phyloP scores from a whole-genome alignment of 2,888 invertebrate species.

The Spodoptera exigua region DNA sequence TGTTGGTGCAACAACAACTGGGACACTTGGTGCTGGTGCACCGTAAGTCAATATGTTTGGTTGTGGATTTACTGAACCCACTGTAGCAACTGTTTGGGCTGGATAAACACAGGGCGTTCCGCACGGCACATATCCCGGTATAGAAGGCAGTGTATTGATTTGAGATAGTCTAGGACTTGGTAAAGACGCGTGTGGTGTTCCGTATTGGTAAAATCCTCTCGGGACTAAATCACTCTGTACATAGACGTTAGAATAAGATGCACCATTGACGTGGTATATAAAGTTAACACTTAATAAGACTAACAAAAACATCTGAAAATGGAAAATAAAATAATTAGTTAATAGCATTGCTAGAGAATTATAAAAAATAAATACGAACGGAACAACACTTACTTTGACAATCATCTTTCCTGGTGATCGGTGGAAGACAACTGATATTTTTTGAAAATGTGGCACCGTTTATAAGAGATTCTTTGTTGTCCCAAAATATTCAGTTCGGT shows the following conservation, averaged over 20 bases:
- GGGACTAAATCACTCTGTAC: conserved; percentile 72
- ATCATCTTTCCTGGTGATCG: conserved; percentile 84
- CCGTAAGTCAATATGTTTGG: conserved; percentile 72
- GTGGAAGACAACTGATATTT: conserved; percentile 82
- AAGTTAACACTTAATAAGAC: conserved; percentile 60
- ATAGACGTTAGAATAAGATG: conserved; percentile 78
- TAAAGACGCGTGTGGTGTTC: conserved; percentile 66
- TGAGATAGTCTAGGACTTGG: conserved; percentile 67
- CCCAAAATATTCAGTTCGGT: conserved; percentile 84
- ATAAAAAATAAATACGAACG: conserved; percentile 2
- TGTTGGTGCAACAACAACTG: conserved; percentile 68
- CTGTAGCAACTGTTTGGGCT: conserved; percentile 51
- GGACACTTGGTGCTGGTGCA: conserved; percentile 66
- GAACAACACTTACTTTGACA: conserved; percentile 76
- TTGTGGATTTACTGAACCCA: conserved; percentile 64
- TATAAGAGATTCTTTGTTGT: conserved; percentile 83
- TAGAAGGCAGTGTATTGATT: conserved; percentile 65
- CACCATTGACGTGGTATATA: conserved; percentile 62
- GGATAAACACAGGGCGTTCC: conserved; percentile 76
- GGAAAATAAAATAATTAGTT: conserved; percentile 14
- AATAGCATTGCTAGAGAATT: background rate
- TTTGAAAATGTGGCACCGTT: conserved; percentile 77
- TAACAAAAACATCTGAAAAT: conserved; percentile 70
- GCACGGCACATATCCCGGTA: conserved; percentile 71
- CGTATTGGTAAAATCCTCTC: conserved; percentile 72